Conservation (phyloP, 2,113 vertebrate species). For the Riparia riparia region DNA sequence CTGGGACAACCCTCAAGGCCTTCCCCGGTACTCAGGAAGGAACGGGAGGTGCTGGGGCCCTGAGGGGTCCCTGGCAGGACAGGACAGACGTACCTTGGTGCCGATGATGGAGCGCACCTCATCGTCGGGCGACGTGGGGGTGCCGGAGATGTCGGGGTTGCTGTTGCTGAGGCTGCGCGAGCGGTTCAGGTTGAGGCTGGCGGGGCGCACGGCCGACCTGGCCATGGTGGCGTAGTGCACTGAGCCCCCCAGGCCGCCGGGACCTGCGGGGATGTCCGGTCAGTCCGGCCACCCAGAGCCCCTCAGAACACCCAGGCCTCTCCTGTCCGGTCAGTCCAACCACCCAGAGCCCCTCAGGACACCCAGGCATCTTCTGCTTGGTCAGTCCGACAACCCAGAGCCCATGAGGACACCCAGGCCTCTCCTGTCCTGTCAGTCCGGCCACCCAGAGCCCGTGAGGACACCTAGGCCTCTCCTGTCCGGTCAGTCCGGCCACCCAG, state of each 20-base stretch:
- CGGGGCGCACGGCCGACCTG: slow-evolving; percentile 91
- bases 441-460: not conserved
- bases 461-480: not conserved
- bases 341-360: not conserved
- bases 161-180: slow-evolving; percentile 99
- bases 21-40: not conserved
- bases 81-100: slow-evolving; percentile 84
- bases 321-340: no score
- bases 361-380: no score
- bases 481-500: no score
- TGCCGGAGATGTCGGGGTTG: slow-evolving; percentile 97
- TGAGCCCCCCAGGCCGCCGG: slow-evolving; percentile 91
- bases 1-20: no score
- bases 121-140: slow-evolving; percentile 94
- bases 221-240: slow-evolving; percentile 99
- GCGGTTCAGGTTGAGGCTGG: slow-evolving; percentile 95
- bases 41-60: not conserved
- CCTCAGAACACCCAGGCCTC: no score
- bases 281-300: not conserved
- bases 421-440: no score
- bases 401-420: not conserved
- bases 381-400: not conserved
- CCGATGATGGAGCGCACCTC: slow-evolving; percentile 97
- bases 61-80: not conserved
- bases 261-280: slow-evolving; percentile 75